These are phyloP conservation scores for Mus musculus DNA, from an alignment of 2,113 vertebrate species.

Conservation along the genomic window DNA sequence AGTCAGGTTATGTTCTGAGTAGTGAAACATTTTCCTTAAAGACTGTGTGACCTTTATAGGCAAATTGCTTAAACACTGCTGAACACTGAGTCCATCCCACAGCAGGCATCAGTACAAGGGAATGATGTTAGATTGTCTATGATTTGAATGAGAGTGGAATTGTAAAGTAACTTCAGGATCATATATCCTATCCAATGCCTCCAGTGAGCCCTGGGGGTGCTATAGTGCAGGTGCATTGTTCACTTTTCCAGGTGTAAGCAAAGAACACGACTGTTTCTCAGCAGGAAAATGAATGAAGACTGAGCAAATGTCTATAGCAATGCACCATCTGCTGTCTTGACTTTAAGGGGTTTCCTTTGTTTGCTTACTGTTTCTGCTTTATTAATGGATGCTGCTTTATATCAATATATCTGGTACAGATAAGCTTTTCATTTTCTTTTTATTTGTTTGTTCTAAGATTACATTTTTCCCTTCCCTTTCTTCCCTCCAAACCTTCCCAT, in stretches of 20 bases:
- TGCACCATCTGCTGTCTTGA: background rate
- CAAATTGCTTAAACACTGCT: no score
- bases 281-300: background rate
- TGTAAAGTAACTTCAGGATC: background rate
- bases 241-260: background rate
- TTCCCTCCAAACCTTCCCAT: background rate
- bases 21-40: background rate
- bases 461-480: background rate
- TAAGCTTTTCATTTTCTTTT: conserved; percentile 78
- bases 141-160: background rate
- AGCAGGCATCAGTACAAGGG: background rate
- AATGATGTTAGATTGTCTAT: background rate
- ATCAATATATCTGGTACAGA: conserved; percentile 94
- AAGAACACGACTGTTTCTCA: background rate
- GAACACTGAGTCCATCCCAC: background rate
- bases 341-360: background rate
- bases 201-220: background rate
- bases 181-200: background rate
- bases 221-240: background rate
- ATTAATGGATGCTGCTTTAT: conserved; percentile 89
- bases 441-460: background rate
- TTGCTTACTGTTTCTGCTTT: conserved; percentile 54
- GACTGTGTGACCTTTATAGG: background rate
- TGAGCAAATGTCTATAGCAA: background rate
- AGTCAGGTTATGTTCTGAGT: background rate